A percentile compares a stretch with the other conserved stretches of the same genome.
Conservation (phyloP, 2,797 vertebrate genomes). For the Lateolabrax maculatus region DNA sequence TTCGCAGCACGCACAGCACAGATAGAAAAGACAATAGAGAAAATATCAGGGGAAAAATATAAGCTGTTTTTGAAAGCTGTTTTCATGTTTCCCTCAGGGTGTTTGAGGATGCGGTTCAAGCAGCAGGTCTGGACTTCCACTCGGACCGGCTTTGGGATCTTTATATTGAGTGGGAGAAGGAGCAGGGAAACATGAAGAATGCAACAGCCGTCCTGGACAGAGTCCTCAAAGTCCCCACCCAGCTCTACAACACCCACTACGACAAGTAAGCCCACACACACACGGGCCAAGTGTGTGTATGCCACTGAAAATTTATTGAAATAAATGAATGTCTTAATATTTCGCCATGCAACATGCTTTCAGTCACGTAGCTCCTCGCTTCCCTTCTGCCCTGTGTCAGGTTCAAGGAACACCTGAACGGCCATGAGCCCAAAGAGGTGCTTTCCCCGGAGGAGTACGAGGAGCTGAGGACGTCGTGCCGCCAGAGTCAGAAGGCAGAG, state of each 20-base stretch:
- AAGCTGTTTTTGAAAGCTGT: background rate
- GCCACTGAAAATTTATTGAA: too few species aligned
- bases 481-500: slow-evolving; percentile 81
- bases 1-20: background rate
- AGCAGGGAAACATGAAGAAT: slow-evolving; percentile 84
- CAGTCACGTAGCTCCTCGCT: background rate
- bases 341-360: background rate
- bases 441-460: slow-evolving; percentile 86
- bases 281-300: background rate
- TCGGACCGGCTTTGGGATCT: slow-evolving; percentile 92
- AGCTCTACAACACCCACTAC: slow-evolving; percentile 90
- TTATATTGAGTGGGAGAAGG: slow-evolving; percentile 90
- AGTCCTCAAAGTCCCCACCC: slow-evolving; percentile 87
- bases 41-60: background rate
- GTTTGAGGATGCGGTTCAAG: slow-evolving; percentile 86
- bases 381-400: slow-evolving; percentile 65
- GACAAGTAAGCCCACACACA: slow-evolving; percentile 84
- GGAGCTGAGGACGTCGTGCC: slow-evolving; percentile 81
- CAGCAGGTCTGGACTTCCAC: slow-evolving; percentile 90
- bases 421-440: slow-evolving; percentile 81
- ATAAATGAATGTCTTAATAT: background rate
- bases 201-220: slow-evolving; percentile 85
- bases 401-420: slow-evolving; percentile 86
- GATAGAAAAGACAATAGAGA: background rate
- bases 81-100: slow-evolving; percentile 73